Evolutionary conservation across 2,888 invertebrate genomes (phyloP).

Genomic region (Eupithecia tripunctaria): DNA sequence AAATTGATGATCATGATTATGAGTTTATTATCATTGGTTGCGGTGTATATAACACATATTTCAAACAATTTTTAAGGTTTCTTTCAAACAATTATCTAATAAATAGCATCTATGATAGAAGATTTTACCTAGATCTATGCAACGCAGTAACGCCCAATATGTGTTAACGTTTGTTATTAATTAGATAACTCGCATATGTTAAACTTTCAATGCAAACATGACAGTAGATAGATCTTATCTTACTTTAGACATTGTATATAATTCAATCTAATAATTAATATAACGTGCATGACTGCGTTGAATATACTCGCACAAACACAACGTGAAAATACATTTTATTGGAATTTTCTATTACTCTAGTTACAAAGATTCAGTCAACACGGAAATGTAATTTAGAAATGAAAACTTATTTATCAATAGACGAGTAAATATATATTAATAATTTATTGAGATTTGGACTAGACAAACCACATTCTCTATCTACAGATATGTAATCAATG

Average conservation of each 20-base stretch:
- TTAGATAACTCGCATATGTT: not conserved
- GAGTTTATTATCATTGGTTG: slow-evolving; percentile 58
- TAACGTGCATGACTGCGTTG: slow-evolving; percentile 61
- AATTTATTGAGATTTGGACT: slow-evolving; percentile 82
- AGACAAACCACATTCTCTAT: slow-evolving; percentile 83
- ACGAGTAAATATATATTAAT: slow-evolving; percentile 77
- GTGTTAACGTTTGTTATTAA: not conserved
- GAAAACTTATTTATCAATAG: slow-evolving; percentile 66
- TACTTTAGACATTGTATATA: not conserved
- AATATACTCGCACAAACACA: slow-evolving; percentile 56
- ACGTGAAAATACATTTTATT: slow-evolving; percentile 41
- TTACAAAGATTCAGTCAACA: slow-evolving; percentile 78
- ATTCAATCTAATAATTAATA: not conserved
- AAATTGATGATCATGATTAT: slow-evolving; percentile 62
- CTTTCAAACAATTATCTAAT: slow-evolving; percentile 12
- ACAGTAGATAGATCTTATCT: not conserved
- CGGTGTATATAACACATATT: slow-evolving; percentile 44
- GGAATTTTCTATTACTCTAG: slow-evolving; percentile 62
- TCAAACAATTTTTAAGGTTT: slow-evolving; percentile 14
- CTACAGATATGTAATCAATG: slow-evolving; percentile 85
- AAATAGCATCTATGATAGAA: slow-evolving; percentile 24
- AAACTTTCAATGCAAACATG: not conserved
- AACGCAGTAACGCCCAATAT: slow-evolving; percentile 30
- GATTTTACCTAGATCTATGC: slow-evolving; percentile 22
- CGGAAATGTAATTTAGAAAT: slow-evolving; percentile 71